Evolutionary conservation across 1,140 invertebrate species (phyloP).

Genomic region (Megalopta genalis): DNA sequence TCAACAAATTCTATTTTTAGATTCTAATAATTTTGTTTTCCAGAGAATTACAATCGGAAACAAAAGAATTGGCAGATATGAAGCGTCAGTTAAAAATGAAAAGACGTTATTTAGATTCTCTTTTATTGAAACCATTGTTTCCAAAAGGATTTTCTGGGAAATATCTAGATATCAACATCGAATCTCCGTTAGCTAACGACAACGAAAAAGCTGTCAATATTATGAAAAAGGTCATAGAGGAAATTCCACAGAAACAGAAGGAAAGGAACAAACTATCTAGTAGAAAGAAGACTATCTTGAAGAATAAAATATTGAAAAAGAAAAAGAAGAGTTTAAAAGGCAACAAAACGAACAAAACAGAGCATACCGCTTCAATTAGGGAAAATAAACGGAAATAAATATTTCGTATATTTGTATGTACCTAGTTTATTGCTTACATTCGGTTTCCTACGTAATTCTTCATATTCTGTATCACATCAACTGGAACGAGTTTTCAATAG

Average conservation of each 20-base stretch:
- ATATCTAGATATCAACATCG: conserved; percentile 81
- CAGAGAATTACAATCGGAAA: conserved; percentile 74
- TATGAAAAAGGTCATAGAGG: conserved; percentile 78
- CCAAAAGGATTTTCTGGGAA: conserved; percentile 86
- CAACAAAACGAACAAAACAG: conserved; percentile 35
- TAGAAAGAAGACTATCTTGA: conserved; percentile 38
- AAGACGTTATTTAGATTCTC: conserved; percentile 81
- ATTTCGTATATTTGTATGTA: conserved; percentile 7
- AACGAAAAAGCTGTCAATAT: conserved; percentile 80
- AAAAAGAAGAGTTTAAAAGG: conserved; percentile 18
- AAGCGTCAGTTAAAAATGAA: conserved; percentile 80
- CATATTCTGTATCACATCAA: not conserved
- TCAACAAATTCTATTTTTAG: not conserved
- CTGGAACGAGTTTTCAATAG: not conserved
- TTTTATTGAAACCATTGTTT: conserved; percentile 84
- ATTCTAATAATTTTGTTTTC: conserved; percentile 32
- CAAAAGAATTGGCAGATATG: conserved; percentile 70
- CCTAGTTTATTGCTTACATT: conserved; percentile 29
- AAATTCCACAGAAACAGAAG: conserved; percentile 67
- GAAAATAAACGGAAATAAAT: conserved; percentile 2
- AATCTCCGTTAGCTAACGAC: conserved; percentile 61
- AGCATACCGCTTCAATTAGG: conserved; percentile 30
- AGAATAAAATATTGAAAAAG: conserved; percentile 43
- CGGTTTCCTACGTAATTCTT: not conserved
- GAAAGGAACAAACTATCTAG: conserved; percentile 38